phyloP scores from a whole-genome alignment of 2,113 vertebrate genomes.

The Rattus rattus region DNA sequence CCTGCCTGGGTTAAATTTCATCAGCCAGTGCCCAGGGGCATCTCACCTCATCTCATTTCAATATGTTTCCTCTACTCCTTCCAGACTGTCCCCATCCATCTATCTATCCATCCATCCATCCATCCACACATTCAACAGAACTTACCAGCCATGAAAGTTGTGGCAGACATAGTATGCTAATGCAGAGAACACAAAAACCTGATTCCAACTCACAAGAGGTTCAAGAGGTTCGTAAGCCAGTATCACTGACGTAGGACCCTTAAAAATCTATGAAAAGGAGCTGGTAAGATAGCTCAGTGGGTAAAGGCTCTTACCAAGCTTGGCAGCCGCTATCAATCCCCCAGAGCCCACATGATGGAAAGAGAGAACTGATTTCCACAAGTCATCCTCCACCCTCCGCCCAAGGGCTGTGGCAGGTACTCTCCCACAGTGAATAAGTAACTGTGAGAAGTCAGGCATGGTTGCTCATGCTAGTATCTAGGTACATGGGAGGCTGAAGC shows the following conservation, averaged over 20 bases:
- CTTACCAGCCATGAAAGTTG: neutral
- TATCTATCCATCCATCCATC: neutral
- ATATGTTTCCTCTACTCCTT: constrained; percentile 18
- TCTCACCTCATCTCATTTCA: constrained; percentile 27
- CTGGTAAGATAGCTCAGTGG: neutral
- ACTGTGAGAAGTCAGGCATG: neutral
- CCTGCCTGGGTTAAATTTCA: constrained; percentile 54
- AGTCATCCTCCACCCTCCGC: neutral
- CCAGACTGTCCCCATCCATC: neutral
- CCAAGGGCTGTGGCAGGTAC: neutral
- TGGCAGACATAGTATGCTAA: neutral
- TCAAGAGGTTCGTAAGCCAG: neutral
- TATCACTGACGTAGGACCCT: neutral
- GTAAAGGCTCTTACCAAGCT: neutral
- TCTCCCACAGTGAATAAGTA: neutral
- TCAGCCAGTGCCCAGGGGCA: constrained; percentile 51
- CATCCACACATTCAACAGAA: neutral
- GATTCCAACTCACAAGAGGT: neutral
- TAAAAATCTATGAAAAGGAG: neutral
- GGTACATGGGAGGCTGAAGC: neutral
- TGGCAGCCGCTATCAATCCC: neutral
- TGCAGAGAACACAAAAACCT: neutral
- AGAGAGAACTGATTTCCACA: neutral
- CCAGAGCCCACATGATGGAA: neutral
- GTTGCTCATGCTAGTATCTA: neutral